A percentile compares a stretch with the other conserved stretches of the same genome.
These are phyloP conservation scores for Spea hammondii DNA, from an alignment of 2,797 vertebrate genomes.

Conservation along the genomic window DNA sequence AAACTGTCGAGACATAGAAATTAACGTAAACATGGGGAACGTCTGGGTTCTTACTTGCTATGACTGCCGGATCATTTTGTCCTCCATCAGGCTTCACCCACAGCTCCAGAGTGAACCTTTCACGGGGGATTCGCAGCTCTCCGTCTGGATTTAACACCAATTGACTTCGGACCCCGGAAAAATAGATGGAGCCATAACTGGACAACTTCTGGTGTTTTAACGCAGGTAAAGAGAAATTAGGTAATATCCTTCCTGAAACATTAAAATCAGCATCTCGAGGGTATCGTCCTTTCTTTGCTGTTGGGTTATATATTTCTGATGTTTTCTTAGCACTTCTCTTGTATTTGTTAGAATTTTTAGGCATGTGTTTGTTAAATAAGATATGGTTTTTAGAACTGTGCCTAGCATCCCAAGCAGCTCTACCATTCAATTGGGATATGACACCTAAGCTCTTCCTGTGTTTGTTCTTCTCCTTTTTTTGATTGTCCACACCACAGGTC, in stretches of 20 bases:
- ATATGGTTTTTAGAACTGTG: not conserved
- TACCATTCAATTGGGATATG: not conserved
- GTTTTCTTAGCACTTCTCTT: not conserved
- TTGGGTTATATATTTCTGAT: not conserved
- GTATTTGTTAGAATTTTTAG: not conserved
- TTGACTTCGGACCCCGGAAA: slow-evolving; percentile 77
- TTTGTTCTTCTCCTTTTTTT: not conserved
- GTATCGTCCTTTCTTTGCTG: slow-evolving; percentile 11
- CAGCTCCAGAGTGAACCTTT: slow-evolving; percentile 83
- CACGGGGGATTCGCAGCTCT: slow-evolving; percentile 74
- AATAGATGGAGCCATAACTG: slow-evolving; percentile 74
- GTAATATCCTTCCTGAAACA: slow-evolving; percentile 13
- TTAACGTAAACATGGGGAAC: not conserved
- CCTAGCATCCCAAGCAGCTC: slow-evolving; percentile 2
- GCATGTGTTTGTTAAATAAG: not conserved
- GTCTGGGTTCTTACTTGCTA: slow-evolving; percentile 78
- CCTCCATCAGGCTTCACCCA: slow-evolving; percentile 93
- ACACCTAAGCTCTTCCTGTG: not conserved
- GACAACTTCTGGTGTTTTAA: slow-evolving; percentile 56
- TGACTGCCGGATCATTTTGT: slow-evolving; percentile 85
- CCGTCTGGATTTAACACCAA: slow-evolving; percentile 73
- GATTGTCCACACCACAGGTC: not conserved
- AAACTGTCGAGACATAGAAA: not conserved
- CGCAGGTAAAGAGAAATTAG: slow-evolving; percentile 20
- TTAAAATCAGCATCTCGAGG: slow-evolving; percentile 16